A percentile compares a stretch with the other conserved stretches of the same genome.
Evolutionary conservation across 2,888 invertebrate genomes (phyloP).

Genomic region (Brachycybe producta): DNA sequence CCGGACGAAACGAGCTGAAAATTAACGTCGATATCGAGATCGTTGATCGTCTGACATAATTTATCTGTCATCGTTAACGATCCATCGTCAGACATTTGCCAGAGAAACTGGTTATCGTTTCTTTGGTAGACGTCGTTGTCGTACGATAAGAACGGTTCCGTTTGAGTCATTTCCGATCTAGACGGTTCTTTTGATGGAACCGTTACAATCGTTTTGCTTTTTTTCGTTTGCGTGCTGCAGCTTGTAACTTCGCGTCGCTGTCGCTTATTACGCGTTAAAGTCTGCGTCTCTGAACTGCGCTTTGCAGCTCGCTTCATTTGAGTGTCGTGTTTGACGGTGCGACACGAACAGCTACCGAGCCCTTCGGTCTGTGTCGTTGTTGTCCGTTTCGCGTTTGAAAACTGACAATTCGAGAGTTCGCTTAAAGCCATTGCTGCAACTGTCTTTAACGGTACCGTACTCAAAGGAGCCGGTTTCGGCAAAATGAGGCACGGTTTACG

Average conservation of each 20-base stretch:
- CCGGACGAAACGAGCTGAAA: slow-evolving; percentile 4
- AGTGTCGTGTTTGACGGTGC: neutral
- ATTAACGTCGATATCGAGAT: slow-evolving; percentile 4
- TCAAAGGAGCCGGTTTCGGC: slow-evolving; percentile 7
- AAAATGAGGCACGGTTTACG: slow-evolving; percentile 7
- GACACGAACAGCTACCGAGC: neutral
- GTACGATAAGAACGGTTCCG: neutral
- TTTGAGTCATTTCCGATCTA: neutral
- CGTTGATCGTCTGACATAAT: slow-evolving; percentile 7
- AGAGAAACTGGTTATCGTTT: neutral
- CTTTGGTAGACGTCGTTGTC: neutral
- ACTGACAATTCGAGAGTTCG: neutral
- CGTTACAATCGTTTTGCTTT: no score
- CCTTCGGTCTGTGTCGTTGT: neutral
- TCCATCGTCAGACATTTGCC: neutral
- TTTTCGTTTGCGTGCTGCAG: slow-evolving; percentile 1
- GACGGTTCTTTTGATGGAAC: no score
- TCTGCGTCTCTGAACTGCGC: slow-evolving; percentile 5
- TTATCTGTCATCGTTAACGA: neutral
- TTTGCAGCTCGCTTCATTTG: neutral
- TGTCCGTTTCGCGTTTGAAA: no score
- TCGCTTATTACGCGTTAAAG: neutral
- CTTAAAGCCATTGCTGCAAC: slow-evolving; percentile 8
- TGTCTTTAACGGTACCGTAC: neutral
- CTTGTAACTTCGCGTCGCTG: neutral